These are phyloP conservation scores for Steinernema carpocapsae DNA, from an alignment of 2,888 invertebrate species.

Conservation along the genomic window DNA sequence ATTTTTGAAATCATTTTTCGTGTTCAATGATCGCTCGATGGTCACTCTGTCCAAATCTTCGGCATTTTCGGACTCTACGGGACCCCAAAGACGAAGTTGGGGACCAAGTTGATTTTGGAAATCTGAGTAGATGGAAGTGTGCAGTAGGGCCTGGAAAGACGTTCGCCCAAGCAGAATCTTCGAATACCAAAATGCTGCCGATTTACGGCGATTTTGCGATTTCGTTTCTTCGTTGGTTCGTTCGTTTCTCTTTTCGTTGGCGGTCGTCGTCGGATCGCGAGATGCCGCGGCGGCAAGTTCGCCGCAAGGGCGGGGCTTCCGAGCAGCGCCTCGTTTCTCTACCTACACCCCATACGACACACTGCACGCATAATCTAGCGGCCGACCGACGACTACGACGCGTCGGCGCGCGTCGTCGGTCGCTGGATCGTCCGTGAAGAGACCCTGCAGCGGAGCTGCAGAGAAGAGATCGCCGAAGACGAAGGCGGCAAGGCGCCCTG, in stretches of 20 bases:
- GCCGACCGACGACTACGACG: too few species aligned
- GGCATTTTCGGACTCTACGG: neutral
- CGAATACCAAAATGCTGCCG: neutral
- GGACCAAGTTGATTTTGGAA: neutral
- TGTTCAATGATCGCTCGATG: conserved; percentile 19
- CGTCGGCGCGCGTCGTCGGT: conserved; percentile 11
- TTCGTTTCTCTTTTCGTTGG: conserved; percentile 6
- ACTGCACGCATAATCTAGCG: conserved; percentile 26
- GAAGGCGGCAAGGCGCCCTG: neutral
- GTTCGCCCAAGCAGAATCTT: neutral
- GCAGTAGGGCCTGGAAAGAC: neutral
- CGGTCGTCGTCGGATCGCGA: neutral
- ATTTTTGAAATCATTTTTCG: conserved; percentile 17
- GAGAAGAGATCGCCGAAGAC: conserved; percentile 2
- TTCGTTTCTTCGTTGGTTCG: conserved; percentile 20
- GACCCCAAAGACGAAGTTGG: neutral
- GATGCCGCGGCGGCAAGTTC: conserved; percentile 31
- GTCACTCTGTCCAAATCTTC: neutral
- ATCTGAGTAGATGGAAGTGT: neutral
- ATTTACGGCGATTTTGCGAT: neutral
- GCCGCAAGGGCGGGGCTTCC: conserved; percentile 22
- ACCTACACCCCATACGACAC: conserved; percentile 8
- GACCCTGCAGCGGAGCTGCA: conserved; percentile 25
- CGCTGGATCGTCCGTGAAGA: too few species aligned
- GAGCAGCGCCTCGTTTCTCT: conserved; percentile 19